Evolutionary conservation across 2,113 vertebrate genomes (phyloP).

Genomic region (Rattus rattus): DNA sequence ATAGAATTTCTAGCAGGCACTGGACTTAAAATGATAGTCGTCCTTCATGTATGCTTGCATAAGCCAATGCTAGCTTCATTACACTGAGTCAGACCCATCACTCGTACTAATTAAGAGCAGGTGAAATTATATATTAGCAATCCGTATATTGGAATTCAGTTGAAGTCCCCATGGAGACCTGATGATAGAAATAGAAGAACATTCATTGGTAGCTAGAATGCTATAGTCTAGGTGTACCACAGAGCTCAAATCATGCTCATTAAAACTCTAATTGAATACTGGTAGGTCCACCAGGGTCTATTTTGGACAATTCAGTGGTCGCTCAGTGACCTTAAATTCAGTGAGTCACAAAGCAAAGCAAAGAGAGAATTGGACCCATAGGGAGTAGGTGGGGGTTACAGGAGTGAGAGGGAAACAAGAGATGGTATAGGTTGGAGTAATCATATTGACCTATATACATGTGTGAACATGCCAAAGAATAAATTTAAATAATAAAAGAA

Average conservation of each 20-base stretch:
- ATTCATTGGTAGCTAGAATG: not conserved
- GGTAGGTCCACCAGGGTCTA: no score
- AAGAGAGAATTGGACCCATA: not conserved
- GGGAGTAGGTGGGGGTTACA: not conserved
- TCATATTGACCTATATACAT: rapidly evolving
- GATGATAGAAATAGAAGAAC: constrained; percentile 22
- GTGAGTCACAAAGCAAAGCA: not conserved
- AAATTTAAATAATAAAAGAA: not conserved
- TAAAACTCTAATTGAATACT: not conserved
- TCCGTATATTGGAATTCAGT: constrained; percentile 38
- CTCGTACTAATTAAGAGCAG: constrained; percentile 56
- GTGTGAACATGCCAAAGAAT: not conserved
- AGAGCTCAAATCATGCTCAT: not conserved
- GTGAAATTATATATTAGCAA: not conserved
- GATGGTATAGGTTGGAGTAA: not conserved
- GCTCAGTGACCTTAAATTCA: not conserved
- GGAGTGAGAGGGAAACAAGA: not conserved
- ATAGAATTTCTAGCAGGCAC: constrained; percentile 41
- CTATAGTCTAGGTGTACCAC: not conserved
- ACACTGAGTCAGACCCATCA: not conserved
- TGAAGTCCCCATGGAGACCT: not conserved
- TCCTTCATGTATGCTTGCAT: not conserved
- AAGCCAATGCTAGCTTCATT: not conserved
- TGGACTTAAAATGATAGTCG: not conserved
- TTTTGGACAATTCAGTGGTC: not conserved